phyloP scores from a whole-genome alignment of 2,797 vertebrate species.

The Amazonetta brasiliensis region DNA sequence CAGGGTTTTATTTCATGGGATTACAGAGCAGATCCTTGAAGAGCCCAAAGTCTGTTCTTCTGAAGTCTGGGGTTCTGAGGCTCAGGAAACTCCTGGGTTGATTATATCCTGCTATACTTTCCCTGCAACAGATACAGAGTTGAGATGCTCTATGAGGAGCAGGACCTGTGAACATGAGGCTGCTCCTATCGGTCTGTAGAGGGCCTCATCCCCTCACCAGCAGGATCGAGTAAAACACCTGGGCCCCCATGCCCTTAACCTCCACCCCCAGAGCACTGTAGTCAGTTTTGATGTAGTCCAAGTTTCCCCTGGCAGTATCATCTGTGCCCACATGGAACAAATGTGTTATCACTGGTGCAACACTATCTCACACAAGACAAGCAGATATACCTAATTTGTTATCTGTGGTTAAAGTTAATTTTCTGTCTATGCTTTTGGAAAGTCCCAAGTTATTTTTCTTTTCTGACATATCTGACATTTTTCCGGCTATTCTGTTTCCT shows the following conservation, averaged over 20 bases:
- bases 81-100: neutral
- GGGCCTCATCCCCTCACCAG: neutral
- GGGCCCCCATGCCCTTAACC: neutral
- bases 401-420: neutral
- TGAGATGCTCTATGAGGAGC: neutral
- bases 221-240: neutral
- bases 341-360: neutral
- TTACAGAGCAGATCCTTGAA: neutral
- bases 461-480: neutral
- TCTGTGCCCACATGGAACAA: neutral
- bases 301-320: neutral
- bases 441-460: neutral
- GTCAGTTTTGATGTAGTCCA: neutral
- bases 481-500: neutral
- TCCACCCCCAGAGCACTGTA: neutral
- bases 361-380: neutral
- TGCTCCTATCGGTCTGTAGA: neutral
- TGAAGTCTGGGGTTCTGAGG: fast-evolving
- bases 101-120: neutral
- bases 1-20: neutral
- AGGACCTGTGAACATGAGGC: neutral
- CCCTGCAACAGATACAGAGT: neutral
- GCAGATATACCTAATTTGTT: neutral
- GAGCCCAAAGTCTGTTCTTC: too few relatives aligned
- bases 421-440: neutral